Conservation (phyloP, 2,797 vertebrate genomes). For the Sebastes matsubarae region DNA sequence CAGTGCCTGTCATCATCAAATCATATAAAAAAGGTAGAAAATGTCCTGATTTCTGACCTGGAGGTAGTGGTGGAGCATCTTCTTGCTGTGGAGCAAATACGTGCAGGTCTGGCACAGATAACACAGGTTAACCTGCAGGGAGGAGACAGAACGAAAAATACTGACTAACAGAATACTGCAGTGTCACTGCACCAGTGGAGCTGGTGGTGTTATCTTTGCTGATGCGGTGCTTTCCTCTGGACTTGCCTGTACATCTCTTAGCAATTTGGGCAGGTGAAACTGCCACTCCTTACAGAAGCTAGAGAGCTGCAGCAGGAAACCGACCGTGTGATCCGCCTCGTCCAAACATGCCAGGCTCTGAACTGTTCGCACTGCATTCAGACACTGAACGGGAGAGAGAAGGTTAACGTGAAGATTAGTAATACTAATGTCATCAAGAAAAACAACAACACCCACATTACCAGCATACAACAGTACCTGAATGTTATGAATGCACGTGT, state of each 20-base stretch:
- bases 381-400: slow-evolving; percentile 83
- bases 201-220: not conserved
- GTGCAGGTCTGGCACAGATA: slow-evolving; percentile 98
- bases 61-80: slow-evolving; percentile 98
- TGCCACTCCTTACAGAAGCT: slow-evolving; percentile 97
- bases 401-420: not conserved
- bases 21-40: not conserved
- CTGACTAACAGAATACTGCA: not conserved
- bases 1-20: not conserved
- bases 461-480: not conserved
- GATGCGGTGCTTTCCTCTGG: not conserved
- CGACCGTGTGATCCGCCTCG: slow-evolving; percentile 97
- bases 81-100: slow-evolving; percentile 96
- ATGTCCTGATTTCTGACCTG: slow-evolving; percentile 83
- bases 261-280: slow-evolving; percentile 95
- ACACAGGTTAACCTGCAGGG: slow-evolving; percentile 91
- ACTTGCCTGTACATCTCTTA: slow-evolving; percentile 91
- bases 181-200: not conserved
- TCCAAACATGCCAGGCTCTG: slow-evolving; percentile 95
- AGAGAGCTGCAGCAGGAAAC: slow-evolving; percentile 96
- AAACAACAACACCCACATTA: fast-evolving
- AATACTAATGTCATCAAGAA: not conserved
- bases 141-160: not conserved
- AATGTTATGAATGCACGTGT: not conserved
- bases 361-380: slow-evolving; percentile 93